Conservation (phyloP, 2,797 vertebrate species). For the Odontamblyopus lacepedii region DNA sequence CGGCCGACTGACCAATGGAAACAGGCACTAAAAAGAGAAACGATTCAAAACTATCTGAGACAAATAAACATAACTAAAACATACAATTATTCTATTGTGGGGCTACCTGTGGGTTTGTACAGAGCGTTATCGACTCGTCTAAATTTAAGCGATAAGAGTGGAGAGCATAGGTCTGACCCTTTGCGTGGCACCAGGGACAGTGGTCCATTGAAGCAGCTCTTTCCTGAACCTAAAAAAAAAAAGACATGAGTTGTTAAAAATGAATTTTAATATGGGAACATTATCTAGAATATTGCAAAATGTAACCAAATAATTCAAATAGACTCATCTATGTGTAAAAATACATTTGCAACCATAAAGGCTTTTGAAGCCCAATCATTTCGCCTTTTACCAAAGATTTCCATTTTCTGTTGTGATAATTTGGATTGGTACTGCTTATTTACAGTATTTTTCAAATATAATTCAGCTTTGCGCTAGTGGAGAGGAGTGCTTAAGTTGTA, state of each 20-base stretch:
- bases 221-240: slow-evolving; percentile 63
- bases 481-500: slow-evolving; percentile 86
- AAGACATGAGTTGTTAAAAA: not conserved
- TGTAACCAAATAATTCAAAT: not conserved
- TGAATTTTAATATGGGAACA: not conserved
- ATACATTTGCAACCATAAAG: not conserved
- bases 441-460: slow-evolving; percentile 56
- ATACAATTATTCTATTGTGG: not conserved
- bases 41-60: slow-evolving; percentile 14
- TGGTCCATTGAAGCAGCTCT: slow-evolving; percentile 54
- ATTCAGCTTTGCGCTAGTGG: slow-evolving; percentile 91
- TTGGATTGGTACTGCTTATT: slow-evolving; percentile 53
- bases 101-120: slow-evolving; percentile 87
- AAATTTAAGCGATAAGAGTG: slow-evolving; percentile 86
- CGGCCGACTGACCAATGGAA: slow-evolving; percentile 87
- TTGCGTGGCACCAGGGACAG: slow-evolving; percentile 89
- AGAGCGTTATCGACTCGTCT: slow-evolving; percentile 88
- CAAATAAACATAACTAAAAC: not conserved
- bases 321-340: not conserved
- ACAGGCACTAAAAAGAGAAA: slow-evolving; percentile 85
- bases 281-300: not conserved
- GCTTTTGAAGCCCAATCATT: slow-evolving; percentile 56
- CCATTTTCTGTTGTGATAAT: slow-evolving; percentile 54
- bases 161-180: slow-evolving; percentile 79
- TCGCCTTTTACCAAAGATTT: slow-evolving; percentile 94